These are phyloP conservation scores for Ophion obscuratus DNA, from an alignment of 2,888 invertebrate genomes.

Conservation along the genomic window DNA sequence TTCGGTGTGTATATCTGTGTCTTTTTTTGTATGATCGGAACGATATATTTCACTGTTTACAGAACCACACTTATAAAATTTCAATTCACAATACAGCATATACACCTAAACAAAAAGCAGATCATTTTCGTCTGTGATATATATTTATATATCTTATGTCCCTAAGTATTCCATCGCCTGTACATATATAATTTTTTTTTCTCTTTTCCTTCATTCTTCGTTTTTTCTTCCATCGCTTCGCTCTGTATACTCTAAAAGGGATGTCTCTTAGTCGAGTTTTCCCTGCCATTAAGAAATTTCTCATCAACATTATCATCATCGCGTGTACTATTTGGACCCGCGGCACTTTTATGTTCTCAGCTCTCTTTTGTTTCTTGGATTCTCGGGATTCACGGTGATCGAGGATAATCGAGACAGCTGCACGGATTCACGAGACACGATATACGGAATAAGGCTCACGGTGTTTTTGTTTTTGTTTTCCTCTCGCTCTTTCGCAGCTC, in stretches of 20 bases:
- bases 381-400: background rate
- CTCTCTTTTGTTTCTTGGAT: background rate
- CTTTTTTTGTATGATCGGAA: conserved; percentile 32
- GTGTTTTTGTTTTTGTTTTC: conserved; percentile 49
- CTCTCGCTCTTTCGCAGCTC: conserved; percentile 20
- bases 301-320: conserved; percentile 2
- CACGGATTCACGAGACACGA: conserved; percentile 31
- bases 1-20: background rate
- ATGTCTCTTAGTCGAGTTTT: conserved; percentile 39
- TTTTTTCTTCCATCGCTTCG: conserved; percentile 32
- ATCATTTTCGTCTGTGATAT: conserved; percentile 57
- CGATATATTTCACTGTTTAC: conserved; percentile 52
- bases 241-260: conserved; percentile 40
- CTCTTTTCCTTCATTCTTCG: background rate
- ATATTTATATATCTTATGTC: conserved; percentile 27
- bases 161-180: conserved; percentile 59
- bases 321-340: background rate
- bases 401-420: conserved; percentile 30
- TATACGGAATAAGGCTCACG: conserved; percentile 61
- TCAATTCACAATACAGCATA: conserved; percentile 65
- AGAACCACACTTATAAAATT: conserved; percentile 65
- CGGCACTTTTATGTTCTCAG: background rate
- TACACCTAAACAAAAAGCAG: conserved; percentile 65
- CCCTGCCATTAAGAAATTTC: background rate
- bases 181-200: conserved; percentile 35